These are phyloP conservation scores for Notospermus geniculatus DNA, from an alignment of 1,140 invertebrate species.

Conservation along the genomic window DNA sequence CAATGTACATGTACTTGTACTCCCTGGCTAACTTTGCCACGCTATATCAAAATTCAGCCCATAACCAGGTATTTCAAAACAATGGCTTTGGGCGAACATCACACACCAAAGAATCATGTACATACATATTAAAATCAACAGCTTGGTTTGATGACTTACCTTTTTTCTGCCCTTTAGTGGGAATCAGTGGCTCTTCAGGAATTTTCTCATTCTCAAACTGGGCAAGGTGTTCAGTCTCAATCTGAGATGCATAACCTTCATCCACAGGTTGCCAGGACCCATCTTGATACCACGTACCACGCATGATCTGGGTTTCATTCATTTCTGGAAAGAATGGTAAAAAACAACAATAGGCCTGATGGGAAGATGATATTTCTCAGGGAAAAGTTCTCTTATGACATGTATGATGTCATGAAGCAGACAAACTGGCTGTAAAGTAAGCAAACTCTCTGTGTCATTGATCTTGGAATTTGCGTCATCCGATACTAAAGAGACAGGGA, in stretches of 20 bases:
- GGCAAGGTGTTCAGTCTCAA: slow-evolving; percentile 65
- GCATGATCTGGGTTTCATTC: slow-evolving; percentile 63
- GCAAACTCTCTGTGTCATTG: too few species aligned
- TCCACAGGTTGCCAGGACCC: slow-evolving; percentile 70
- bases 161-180: slow-evolving; percentile 39
- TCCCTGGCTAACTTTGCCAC: too few species aligned
- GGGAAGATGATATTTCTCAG: too few species aligned
- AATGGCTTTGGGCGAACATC: background rate
- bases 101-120: background rate
- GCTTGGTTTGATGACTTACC: slow-evolving; percentile 23
- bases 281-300: slow-evolving; percentile 72
- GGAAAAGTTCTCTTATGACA: too few species aligned
- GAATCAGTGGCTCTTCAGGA: slow-evolving; percentile 23
- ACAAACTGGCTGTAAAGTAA: too few species aligned
- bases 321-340: background rate
- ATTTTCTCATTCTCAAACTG: slow-evolving; percentile 41
- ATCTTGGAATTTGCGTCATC: too few species aligned
- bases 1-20: too few species aligned
- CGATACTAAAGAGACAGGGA: too few species aligned
- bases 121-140: background rate
- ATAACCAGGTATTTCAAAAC: background rate
- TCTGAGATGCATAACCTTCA: slow-evolving; percentile 60
- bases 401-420: too few species aligned
- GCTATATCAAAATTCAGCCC: too few species aligned
- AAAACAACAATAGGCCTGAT: too few species aligned